phyloP scores from a whole-genome alignment of 2,113 vertebrate genomes.

The Varanus komodoensis region DNA sequence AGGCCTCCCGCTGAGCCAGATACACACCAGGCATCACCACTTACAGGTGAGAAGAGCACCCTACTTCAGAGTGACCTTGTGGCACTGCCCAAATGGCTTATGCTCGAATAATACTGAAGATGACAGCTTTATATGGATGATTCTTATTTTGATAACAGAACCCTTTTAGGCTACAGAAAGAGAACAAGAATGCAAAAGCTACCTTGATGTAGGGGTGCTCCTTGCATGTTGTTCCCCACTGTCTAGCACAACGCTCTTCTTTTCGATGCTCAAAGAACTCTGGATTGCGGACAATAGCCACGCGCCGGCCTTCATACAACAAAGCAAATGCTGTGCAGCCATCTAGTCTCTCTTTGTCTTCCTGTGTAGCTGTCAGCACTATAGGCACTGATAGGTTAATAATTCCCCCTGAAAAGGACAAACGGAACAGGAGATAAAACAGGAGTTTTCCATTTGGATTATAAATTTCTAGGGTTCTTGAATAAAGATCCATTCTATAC shows the following conservation, averaged over 20 bases:
- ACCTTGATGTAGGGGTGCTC: constrained; percentile 99
- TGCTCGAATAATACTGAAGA: no score
- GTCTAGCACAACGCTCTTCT: constrained; percentile 95
- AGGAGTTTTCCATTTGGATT: neutral
- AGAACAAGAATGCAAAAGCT: constrained; percentile 10
- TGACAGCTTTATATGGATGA: no score
- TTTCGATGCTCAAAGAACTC: constrained; percentile 97
- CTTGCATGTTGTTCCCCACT: constrained; percentile 96
- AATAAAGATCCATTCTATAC: neutral
- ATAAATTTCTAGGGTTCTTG: neutral
- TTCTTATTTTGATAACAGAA: neutral
- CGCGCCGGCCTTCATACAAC: constrained; percentile 84
- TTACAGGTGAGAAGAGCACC: no score
- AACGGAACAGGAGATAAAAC: neutral
- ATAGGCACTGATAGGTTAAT: constrained; percentile 97
- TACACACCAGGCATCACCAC: no score
- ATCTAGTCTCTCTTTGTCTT: constrained; percentile 93
- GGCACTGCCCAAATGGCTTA: no score
- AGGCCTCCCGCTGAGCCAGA: no score
- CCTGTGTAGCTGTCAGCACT: constrained; percentile 86
- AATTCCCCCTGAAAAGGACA: constrained; percentile 84
- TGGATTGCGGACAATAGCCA: constrained; percentile 95
- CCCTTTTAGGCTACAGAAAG: rapidly evolving
- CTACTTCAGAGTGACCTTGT: no score
- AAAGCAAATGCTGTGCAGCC: constrained; percentile 89